Percentiles rank a stretch among this genome's conserved stretches.
Conservation (phyloP, 2,797 vertebrate genomes). For the Epinephelus malabaricus region DNA sequence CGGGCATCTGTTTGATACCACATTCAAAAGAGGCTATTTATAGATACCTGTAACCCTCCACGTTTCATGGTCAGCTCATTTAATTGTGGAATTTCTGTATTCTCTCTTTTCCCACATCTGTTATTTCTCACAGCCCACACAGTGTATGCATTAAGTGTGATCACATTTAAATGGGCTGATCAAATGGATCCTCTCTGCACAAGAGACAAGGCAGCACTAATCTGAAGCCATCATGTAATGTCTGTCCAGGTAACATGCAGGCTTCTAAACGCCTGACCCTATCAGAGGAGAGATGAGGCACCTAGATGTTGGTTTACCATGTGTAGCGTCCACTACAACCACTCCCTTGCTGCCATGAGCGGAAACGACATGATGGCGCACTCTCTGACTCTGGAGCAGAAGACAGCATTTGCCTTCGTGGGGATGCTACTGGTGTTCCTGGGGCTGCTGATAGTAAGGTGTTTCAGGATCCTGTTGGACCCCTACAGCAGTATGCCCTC, state of each 20-base stretch:
- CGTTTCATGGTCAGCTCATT: constrained; percentile 51
- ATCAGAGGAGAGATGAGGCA: constrained; percentile 80
- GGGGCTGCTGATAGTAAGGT: constrained; percentile 95
- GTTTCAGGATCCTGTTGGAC: constrained; percentile 96
- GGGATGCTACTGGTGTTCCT: constrained; percentile 96
- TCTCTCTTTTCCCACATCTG: constrained; percentile 10
- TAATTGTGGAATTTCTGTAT: constrained; percentile 28
- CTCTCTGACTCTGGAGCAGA: constrained; percentile 96
- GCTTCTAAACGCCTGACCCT: constrained; percentile 72
- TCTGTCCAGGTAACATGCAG: constrained; percentile 80
- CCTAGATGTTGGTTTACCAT: constrained; percentile 82
- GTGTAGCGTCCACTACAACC: constrained; percentile 94
- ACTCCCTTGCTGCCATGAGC: constrained; percentile 92
- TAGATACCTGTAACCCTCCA: constrained; percentile 51
- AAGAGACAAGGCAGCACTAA: constrained; percentile 46
- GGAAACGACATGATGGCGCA: constrained; percentile 91
- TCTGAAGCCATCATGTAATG: constrained; percentile 56
- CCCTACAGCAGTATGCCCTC: constrained; percentile 99
- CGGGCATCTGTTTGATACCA: constrained; percentile 59
- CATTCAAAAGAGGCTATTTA: constrained; percentile 66
- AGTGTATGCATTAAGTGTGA: constrained; percentile 32
- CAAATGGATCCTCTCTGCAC: constrained; percentile 27
- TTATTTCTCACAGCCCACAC: constrained; percentile 4
- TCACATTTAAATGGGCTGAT: constrained; percentile 39
- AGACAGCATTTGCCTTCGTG: constrained; percentile 96